Base-by-base conservation (phyloP, 2,888 invertebrate species). In the Byasa hedistus region DNA sequence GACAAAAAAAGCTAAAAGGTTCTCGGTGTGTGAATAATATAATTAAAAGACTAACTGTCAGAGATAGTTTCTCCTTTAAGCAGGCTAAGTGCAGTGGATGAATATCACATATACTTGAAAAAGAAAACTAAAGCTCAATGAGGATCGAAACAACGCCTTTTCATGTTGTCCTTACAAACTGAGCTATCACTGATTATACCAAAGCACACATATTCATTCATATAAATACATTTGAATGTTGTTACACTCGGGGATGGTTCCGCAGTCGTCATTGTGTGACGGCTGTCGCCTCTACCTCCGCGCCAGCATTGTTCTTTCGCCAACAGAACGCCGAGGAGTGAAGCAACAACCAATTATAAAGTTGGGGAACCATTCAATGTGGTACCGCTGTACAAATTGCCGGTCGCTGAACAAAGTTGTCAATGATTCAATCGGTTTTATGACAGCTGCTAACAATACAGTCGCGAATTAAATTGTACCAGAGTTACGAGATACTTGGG, bases 331-430 rank as follows among this genome's bases (percentile, higher is more conserved):
- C 39, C 39, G 63, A 32, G 48, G 59, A 63, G 24, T 54, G 67
- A 60, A 67, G 58, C 63, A 67, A 76, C 82, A 78, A 39, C 81
- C 86, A 88, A 89, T 89, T 88, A 87, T 81, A 80, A 78, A 78
- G 74, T 77, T 75, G 70, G 72, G 68, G 71, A 70, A 72, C 73
- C 72, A 74, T 76, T 76, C 76, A 74, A 71, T 71, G 70, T 69
- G 68, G 69, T 65, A 60, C 69, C 69, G 64, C 59, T 57, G 57
- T 66, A 69, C 73, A 73, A 76, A 76, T 75, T 75, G 72, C 72
- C 71, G 66, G 64, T 65, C 61, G 68, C 62, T 57, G 63, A 55
- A 63, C 58, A 66, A 61, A 66, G 71, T 71, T 69, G 68, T 66
- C 72, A 72, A 70, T 75, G 73, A 76, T 70, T 73, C 73, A 74